These are phyloP conservation scores for Stomatorhinus walkeri DNA, from an alignment of 2,797 vertebrate genomes.

Conservation along the genomic window DNA sequence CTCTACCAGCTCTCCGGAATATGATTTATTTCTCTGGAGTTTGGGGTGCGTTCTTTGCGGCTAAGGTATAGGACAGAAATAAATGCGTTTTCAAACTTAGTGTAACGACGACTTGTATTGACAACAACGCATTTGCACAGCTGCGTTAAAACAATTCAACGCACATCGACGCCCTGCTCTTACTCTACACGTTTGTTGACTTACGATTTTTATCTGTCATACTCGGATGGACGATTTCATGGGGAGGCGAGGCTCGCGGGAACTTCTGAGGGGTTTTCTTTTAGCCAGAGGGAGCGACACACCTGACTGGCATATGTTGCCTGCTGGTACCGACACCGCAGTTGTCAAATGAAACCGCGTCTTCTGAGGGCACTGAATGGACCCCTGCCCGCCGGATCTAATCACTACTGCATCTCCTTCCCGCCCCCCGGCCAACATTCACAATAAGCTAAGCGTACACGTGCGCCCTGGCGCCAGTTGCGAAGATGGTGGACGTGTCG, in stretches of 20 bases:
- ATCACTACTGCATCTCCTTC: neutral
- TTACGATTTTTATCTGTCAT: neutral
- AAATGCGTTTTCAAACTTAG: neutral
- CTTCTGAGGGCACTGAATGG: constrained; percentile 6
- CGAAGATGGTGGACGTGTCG: neutral
- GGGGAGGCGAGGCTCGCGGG: neutral
- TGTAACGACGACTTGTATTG: neutral
- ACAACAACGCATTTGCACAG: neutral
- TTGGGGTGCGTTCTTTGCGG: neutral
- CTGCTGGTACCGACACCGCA: constrained; percentile 1
- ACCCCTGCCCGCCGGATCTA: neutral
- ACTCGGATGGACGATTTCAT: neutral
- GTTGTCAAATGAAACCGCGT: constrained; percentile 6
- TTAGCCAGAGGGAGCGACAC: neutral
- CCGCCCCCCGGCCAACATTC: neutral
- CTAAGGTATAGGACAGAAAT: neutral
- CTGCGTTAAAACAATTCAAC: neutral
- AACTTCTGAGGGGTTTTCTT: neutral
- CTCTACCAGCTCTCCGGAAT: neutral
- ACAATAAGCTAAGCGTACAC: neutral
- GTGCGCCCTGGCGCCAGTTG: neutral
- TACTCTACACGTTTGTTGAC: neutral
- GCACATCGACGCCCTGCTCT: neutral
- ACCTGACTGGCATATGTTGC: constrained; percentile 7
- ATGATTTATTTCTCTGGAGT: neutral